Conservation (phyloP, 2,797 vertebrate species). For the Gephyroberyx darwinii region DNA sequence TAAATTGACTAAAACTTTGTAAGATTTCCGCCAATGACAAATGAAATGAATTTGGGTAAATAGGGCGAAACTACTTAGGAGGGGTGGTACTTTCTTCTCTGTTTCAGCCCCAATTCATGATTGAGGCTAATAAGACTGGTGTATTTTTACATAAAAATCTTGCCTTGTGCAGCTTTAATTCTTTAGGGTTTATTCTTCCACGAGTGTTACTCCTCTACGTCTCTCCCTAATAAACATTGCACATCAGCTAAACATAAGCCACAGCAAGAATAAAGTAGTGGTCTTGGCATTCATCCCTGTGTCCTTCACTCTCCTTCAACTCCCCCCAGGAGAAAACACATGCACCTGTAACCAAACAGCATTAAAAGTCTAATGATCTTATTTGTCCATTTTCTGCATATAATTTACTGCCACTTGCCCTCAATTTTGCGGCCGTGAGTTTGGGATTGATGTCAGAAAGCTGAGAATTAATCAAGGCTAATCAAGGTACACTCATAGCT, state of each 20-base stretch:
- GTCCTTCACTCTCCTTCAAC: slow-evolving; percentile 7
- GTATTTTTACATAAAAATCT: slow-evolving; percentile 39
- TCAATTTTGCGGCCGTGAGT: slow-evolving; percentile 40
- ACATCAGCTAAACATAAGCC: slow-evolving; percentile 38
- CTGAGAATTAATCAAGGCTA: slow-evolving; percentile 42
- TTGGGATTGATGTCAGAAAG: slow-evolving; percentile 43
- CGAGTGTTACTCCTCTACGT: slow-evolving; percentile 8
- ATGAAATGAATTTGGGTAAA: no score
- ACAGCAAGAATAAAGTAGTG: background rate
- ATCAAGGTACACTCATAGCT: slow-evolving; percentile 12
- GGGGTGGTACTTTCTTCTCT: no score
- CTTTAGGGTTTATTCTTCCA: slow-evolving; percentile 12
- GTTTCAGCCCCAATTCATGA: background rate
- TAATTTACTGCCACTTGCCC: slow-evolving; percentile 55
- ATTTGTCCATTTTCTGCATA: slow-evolving; percentile 41
- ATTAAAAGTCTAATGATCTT: slow-evolving; percentile 43
- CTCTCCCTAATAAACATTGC: slow-evolving; percentile 30
- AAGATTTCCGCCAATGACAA: no score
- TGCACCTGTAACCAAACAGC: slow-evolving; percentile 59
- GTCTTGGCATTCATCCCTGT: slow-evolving; percentile 20
- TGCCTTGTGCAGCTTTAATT: no score
- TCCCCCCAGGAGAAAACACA: no score
- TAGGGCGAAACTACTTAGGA: no score
- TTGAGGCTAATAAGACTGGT: background rate
- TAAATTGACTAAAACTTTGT: no score